Percentiles rank a stretch among this genome's conserved stretches.
These are phyloP conservation scores for Lasioglossum pauxillum DNA, from an alignment of 2,888 invertebrate species.

Conservation along the genomic window DNA sequence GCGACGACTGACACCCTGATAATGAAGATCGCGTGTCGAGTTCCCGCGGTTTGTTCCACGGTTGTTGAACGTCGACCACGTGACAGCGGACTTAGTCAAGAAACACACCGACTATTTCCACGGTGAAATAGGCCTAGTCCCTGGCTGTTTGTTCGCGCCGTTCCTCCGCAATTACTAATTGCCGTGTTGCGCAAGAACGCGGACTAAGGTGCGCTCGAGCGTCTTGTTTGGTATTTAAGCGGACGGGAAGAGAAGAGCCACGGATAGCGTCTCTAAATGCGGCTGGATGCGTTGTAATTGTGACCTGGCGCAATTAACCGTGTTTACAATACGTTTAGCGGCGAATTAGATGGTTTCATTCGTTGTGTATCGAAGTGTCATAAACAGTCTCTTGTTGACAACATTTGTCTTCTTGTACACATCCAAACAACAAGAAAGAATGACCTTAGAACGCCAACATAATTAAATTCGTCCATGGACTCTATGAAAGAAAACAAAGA, in stretches of 20 bases:
- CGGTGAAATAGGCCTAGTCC: not conserved
- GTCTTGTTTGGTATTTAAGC: slow-evolving; percentile 10
- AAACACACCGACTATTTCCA: not conserved
- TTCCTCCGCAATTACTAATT: slow-evolving; percentile 19
- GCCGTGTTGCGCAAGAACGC: slow-evolving; percentile 12
- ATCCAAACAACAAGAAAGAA: no score
- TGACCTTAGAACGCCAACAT: not conserved
- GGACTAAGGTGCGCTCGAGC: not conserved
- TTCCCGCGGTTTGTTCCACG: slow-evolving; percentile 1
- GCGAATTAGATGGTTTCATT: not conserved
- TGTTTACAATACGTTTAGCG: not conserved
- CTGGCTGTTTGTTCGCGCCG: slow-evolving; percentile 6
- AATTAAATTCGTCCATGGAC: not conserved
- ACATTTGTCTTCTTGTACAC: not conserved
- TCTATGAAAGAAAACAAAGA: no score
- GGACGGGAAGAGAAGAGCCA: not conserved
- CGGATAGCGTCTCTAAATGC: not conserved
- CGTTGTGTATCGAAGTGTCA: not conserved
- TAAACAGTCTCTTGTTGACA: not conserved
- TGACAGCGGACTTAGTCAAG: not conserved
- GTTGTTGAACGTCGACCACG: not conserved
- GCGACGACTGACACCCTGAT: slow-evolving; percentile 23
- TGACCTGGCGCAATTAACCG: not conserved
- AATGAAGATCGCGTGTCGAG: slow-evolving; percentile 32
- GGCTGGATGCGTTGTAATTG: not conserved